phyloP scores from a whole-genome alignment of 92 coral and sea anemone species.

The Epizoanthus illoricatus region DNA sequence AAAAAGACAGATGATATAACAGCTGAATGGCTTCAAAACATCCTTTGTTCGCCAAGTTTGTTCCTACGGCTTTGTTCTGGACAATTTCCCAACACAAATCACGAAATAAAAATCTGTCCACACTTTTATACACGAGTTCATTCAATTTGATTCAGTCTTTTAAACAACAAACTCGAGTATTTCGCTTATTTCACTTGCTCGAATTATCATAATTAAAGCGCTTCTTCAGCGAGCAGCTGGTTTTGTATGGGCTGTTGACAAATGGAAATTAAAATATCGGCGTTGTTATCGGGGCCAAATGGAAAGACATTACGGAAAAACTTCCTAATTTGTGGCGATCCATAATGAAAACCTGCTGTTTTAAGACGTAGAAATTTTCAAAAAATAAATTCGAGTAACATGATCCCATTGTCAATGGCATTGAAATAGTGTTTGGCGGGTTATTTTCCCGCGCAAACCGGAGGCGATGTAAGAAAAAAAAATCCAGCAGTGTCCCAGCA shows the following conservation, averaged over 20 bases:
- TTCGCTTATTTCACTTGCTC: slow-evolving; percentile 1
- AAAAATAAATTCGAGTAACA: background rate
- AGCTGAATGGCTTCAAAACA: slow-evolving; percentile 38
- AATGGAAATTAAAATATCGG: slow-evolving; percentile 27
- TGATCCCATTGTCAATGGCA: background rate
- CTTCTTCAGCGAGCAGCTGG: slow-evolving; percentile 23
- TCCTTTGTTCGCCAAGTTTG: slow-evolving; percentile 34
- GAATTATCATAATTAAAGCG: slow-evolving; percentile 34
- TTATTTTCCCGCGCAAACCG: slow-evolving; percentile 29
- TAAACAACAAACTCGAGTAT: slow-evolving; percentile 5
- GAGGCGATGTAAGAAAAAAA: slow-evolving; percentile 27
- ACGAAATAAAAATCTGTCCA: slow-evolving; percentile 30
- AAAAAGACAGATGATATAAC: slow-evolving; percentile 52
- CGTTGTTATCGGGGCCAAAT: slow-evolving; percentile 20
- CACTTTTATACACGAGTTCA: slow-evolving; percentile 3
- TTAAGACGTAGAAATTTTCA: background rate
- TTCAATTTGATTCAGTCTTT: slow-evolving; percentile 13
- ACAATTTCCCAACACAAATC: slow-evolving; percentile 34
- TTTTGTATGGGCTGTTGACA: slow-evolving; percentile 27
- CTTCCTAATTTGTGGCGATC: slow-evolving; percentile 13
- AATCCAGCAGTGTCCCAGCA: slow-evolving; percentile 19
- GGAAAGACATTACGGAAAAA: background rate
- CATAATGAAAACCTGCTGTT: background rate
- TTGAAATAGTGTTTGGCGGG: slow-evolving; percentile 5
- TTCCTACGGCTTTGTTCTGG: slow-evolving; percentile 12